Conservation (phyloP, 2,113 vertebrate species). For the Leucopternis melanops region DNA sequence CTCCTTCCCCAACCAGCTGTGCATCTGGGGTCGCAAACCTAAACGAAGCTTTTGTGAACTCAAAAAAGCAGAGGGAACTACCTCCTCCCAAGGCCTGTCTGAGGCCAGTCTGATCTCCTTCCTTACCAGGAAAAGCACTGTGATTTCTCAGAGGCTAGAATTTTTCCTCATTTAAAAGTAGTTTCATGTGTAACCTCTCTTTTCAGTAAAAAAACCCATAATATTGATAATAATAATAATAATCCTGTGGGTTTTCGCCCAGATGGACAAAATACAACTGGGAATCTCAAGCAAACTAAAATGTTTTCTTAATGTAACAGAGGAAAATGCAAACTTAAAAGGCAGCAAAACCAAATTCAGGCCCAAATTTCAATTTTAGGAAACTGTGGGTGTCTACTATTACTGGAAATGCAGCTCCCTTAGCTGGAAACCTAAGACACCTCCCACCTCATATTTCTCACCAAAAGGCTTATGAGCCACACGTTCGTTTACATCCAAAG, state of each 20-base stretch:
- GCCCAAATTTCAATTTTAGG: constrained; percentile 28
- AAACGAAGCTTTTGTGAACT: background rate
- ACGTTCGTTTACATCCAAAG: background rate
- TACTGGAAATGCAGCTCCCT: constrained; percentile 43
- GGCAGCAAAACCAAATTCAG: background rate
- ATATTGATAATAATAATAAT: background rate
- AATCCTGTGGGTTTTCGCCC: background rate
- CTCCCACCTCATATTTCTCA: constrained; percentile 51
- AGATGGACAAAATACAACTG: background rate
- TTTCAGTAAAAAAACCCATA: background rate
- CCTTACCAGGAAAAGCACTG: background rate
- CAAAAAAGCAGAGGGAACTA: background rate
- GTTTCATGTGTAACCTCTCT: background rate
- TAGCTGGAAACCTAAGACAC: constrained; percentile 41
- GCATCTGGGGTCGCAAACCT: background rate
- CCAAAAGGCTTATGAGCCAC: background rate
- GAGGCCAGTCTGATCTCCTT: background rate
- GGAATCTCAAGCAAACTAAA: background rate
- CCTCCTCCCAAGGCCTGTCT: background rate
- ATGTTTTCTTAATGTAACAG: background rate
- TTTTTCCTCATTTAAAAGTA: background rate
- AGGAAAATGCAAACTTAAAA: background rate
- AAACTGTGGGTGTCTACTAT: constrained; percentile 36
- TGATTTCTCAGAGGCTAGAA: background rate
- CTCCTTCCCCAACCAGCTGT: background rate